Percentiles rank a stretch among this genome's conserved stretches.
phyloP scores from a whole-genome alignment of 2,888 invertebrate genomes.

The Hemithea aestivaria region DNA sequence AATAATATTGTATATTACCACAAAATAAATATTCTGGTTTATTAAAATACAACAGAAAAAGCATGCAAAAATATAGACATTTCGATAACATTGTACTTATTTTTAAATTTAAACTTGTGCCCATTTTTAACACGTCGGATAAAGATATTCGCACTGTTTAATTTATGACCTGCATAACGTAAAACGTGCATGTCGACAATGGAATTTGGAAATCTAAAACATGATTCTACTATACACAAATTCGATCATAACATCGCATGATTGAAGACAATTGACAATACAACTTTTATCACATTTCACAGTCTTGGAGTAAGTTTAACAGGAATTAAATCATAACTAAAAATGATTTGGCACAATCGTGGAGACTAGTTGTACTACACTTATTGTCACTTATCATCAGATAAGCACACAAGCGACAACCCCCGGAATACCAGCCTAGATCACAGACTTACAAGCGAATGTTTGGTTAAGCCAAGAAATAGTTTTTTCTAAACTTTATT shows the following conservation, averaged over 20 bases:
- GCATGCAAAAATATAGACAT: constrained; percentile 36
- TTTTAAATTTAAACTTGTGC: constrained; percentile 26
- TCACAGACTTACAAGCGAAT: constrained; percentile 45
- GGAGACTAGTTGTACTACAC: constrained; percentile 41
- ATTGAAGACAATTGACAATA: constrained; percentile 27
- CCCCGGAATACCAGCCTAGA: constrained; percentile 44
- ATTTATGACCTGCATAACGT: constrained; percentile 63
- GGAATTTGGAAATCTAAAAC: constrained; percentile 7
- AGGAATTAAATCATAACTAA: constrained; percentile 41
- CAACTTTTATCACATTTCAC: constrained; percentile 58
- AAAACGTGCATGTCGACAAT: constrained; percentile 38
- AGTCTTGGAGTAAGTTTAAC: constrained; percentile 54
- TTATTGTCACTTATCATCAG: constrained; percentile 56
- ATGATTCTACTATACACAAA: constrained; percentile 22
- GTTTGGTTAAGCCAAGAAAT: constrained; percentile 37
- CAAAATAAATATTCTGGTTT: constrained; percentile 45
- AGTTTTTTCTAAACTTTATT: constrained; percentile 73
- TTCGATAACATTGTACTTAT: constrained; percentile 12
- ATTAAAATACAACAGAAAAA: constrained; percentile 33
- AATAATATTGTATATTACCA: constrained; percentile 23
- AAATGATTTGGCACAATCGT: constrained; percentile 58
- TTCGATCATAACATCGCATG: constrained; percentile 26
- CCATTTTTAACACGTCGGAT: constrained; percentile 14
- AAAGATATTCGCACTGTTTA: constrained; percentile 31
- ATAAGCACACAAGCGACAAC: constrained; percentile 59